A percentile compares a stretch with the other conserved stretches of the same genome.
These are phyloP conservation scores for Pseudomyrmex gracilis DNA, from an alignment of 1,140 invertebrate genomes.

Conservation along the genomic window DNA sequence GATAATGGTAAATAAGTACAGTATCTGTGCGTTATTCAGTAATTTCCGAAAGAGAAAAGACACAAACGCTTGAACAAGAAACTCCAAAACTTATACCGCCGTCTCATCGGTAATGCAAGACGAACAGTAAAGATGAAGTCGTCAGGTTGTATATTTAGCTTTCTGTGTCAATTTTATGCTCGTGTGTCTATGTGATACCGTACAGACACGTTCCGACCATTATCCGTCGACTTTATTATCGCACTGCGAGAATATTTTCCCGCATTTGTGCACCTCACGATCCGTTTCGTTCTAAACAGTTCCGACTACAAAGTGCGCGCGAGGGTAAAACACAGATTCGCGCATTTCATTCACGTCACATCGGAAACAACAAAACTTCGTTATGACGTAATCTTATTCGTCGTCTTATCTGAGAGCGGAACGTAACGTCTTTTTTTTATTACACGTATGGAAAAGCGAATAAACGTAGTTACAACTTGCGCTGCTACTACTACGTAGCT, in stretches of 20 bases:
- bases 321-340: not conserved
- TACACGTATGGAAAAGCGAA: not conserved
- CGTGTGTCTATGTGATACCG: constrained; percentile 35
- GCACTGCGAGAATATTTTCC: constrained; percentile 7
- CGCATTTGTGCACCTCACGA: constrained; percentile 45
- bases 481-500: too few species aligned
- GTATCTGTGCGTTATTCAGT: not conserved
- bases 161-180: not conserved
- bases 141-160: constrained; percentile 49
- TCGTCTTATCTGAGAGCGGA: not conserved
- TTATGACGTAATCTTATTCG: constrained; percentile 22
- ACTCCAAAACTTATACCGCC: constrained; percentile 2
- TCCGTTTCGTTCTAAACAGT: constrained; percentile 27
- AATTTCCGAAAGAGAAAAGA: not conserved
- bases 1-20: not conserved
- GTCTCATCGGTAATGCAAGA: constrained; percentile 28
- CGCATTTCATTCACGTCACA: not conserved
- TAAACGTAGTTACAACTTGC: constrained; percentile 8
- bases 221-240: constrained; percentile 37
- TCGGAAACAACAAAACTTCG: constrained; percentile 14
- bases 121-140: constrained; percentile 25
- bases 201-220: constrained; percentile 40
- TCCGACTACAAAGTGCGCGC: constrained; percentile 14
- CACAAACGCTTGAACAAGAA: not conserved
- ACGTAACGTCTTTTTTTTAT: constrained; percentile 34